phyloP scores from a whole-genome alignment of 2,797 vertebrate genomes.

The Smutsia gigantea region DNA sequence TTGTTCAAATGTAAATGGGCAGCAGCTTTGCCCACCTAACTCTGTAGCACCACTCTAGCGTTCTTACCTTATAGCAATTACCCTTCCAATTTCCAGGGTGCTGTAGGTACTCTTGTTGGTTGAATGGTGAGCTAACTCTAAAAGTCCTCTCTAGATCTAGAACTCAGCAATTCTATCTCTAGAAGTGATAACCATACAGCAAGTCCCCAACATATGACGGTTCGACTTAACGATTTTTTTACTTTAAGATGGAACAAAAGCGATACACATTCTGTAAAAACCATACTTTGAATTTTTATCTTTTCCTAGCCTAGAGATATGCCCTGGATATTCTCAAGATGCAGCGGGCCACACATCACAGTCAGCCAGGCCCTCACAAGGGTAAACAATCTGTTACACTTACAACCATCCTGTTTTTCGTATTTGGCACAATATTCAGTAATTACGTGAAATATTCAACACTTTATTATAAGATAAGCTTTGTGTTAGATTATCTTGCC shows the following conservation, averaged over 20 bases:
- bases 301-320: not conserved
- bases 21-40: not conserved
- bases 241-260: not conserved
- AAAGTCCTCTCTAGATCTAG: not conserved
- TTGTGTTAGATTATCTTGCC: not conserved
- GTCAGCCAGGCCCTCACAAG: not conserved
- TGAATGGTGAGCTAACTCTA: not conserved
- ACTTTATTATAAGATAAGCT: not conserved
- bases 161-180: not conserved
- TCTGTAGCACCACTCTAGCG: not conserved
- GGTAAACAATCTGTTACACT: not conserved
- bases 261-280: not conserved
- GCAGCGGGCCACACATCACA: not conserved
- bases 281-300: not conserved
- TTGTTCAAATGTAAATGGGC: not conserved
- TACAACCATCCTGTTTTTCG: not conserved
- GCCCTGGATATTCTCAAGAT: rapidly evolving
- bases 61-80: not conserved
- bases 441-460: not conserved
- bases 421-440: not conserved
- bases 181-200: not conserved
- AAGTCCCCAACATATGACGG: not conserved
- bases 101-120: not conserved
- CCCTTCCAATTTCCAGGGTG: not conserved
- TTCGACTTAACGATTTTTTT: not conserved